phyloP scores from a whole-genome alignment of 2,797 vertebrate species.

The Lithobates sylvaticus region DNA sequence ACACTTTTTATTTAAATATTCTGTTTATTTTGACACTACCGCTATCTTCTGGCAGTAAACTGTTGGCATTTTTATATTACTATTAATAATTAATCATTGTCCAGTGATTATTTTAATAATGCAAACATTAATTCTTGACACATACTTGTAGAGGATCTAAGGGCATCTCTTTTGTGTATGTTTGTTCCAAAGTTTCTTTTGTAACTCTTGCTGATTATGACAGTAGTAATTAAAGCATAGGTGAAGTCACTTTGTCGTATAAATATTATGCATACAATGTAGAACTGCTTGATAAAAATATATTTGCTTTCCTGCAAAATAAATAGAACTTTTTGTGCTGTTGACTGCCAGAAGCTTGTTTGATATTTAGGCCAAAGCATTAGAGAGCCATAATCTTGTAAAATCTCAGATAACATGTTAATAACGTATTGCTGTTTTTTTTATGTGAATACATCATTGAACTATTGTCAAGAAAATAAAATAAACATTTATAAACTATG shows the following conservation, averaged over 20 bases:
- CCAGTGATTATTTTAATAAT: background rate
- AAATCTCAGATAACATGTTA: constrained; percentile 29
- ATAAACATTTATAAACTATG: constrained; percentile 42
- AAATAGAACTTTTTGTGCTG: constrained; percentile 10
- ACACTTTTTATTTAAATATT: background rate
- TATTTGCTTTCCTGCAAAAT: background rate
- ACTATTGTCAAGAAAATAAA: constrained; percentile 29
- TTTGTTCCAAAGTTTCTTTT: constrained; percentile 16
- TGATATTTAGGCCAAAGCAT: constrained; percentile 45
- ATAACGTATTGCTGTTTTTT: constrained; percentile 45
- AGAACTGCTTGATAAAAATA: constrained; percentile 46
- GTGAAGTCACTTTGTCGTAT: constrained; percentile 33
- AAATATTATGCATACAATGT: constrained; percentile 34
- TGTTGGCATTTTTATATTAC: no score
- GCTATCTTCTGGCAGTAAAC: background rate
- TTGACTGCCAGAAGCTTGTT: constrained; percentile 6
- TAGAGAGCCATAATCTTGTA: constrained; percentile 56
- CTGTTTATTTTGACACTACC: background rate
- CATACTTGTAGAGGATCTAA: constrained; percentile 17
- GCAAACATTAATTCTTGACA: background rate
- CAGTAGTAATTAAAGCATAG: constrained; percentile 20
- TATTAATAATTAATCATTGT: background rate
- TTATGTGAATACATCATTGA: constrained; percentile 37
- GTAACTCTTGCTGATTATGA: constrained; percentile 18
- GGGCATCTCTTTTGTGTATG: constrained; percentile 25